These are phyloP conservation scores for Aphelinus certus DNA, from an alignment of 1,140 invertebrate genomes.

Conservation along the genomic window DNA sequence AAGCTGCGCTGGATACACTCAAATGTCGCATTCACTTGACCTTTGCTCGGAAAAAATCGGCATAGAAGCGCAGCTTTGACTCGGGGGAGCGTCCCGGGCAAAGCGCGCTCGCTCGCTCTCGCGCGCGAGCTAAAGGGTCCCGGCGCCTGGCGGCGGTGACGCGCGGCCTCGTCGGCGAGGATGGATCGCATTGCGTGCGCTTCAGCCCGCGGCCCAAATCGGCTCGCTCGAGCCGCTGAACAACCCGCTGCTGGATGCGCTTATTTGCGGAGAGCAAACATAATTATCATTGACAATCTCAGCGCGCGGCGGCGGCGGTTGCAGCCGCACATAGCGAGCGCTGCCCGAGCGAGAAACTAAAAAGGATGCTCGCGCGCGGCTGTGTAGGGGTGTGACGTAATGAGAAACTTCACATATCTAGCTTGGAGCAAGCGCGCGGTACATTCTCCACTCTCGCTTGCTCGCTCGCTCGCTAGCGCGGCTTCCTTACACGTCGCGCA, in stretches of 20 bases:
- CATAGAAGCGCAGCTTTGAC: neutral
- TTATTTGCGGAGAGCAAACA: too few relatives aligned
- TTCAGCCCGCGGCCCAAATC: too few relatives aligned
- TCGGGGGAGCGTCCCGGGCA: too few relatives aligned
- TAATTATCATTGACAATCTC: slow-evolving; percentile 6
- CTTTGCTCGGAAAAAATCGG: slow-evolving; percentile 19
- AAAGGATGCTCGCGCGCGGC: slow-evolving; percentile 4
- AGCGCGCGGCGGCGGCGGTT: too few relatives aligned
- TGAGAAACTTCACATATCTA: slow-evolving; percentile 31
- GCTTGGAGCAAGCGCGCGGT: slow-evolving; percentile 1
- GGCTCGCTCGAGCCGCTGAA: too few relatives aligned
- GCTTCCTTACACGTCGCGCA: neutral
- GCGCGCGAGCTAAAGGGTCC: too few relatives aligned
- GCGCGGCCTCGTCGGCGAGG: too few relatives aligned
- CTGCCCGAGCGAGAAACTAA: slow-evolving; percentile 11
- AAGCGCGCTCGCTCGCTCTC: too few relatives aligned
- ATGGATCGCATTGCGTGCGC: too few relatives aligned
- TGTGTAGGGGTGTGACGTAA: slow-evolving; percentile 14
- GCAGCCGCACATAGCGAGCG: too few relatives aligned
- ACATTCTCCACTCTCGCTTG: slow-evolving; percentile 21
- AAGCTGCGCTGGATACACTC: neutral
- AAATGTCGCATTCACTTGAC: slow-evolving; percentile 25
- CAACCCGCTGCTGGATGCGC: too few relatives aligned
- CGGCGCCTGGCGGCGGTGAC: too few relatives aligned
- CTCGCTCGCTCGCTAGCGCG: neutral